Evolutionary conservation across 2,888 invertebrate species (phyloP), one percentile per base, ranked within the genome.

Genomic region (Spialia ferax): DNA sequence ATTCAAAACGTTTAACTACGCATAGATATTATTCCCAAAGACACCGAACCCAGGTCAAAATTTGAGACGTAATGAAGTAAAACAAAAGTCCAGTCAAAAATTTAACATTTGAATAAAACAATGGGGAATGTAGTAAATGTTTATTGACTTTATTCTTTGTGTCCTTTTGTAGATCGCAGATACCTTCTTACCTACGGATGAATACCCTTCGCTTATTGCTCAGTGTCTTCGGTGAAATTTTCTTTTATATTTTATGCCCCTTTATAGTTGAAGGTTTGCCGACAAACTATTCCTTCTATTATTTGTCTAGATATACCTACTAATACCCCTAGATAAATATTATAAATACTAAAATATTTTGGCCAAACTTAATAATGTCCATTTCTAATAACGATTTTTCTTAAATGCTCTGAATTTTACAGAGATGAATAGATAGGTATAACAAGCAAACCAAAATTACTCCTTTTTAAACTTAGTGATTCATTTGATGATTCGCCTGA

Each of bases 81-180:
- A 35, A 56, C 56, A 56, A 56, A 56, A 22, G 56, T 56, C 15
- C 52, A 26, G 35, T 52, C 20, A 48, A 35, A 77, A 70, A 73
- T 77, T 74, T 74, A 82, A 82, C 82, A 78, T 76, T 75, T 70
- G 72, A 64, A 29, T 63, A 69, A 71, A 72, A 88, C 86, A 87
- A 88, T 81, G 74, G 74, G n/a, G 18, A 15, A 29, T 18, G 20
- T 22, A 66, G 77, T 78, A 91, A 89, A 90, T 89, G 66, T 81
- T 84, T 87, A 89, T 86, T 86, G 78, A 74, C 68, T 77, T 75
- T 78, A 71, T 75, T 83, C 83, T 79, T 80, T 80, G 80, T 76
- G 73, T 75, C 70, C 76, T 79, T 80, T 82, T 79, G 78, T 81
- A 75, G 78, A 77, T 78, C 74, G 75, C 75, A 72, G 74, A n/a